Percentiles rank a stretch among this genome's conserved stretches.
These are phyloP conservation scores for Pterostichus madidus DNA, from an alignment of 2,888 invertebrate genomes.

Conservation along the genomic window DNA sequence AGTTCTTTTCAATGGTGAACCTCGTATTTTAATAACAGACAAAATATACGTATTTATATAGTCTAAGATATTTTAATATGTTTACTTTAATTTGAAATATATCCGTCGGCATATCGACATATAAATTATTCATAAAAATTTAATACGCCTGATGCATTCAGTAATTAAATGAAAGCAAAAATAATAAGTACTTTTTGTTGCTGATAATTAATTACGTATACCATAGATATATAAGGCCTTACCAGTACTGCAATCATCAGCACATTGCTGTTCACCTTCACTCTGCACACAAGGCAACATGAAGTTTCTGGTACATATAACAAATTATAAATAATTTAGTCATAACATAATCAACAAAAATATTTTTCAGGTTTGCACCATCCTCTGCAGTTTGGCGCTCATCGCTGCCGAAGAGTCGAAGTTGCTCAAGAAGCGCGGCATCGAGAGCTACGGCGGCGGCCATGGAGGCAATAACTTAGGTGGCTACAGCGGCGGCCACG, in stretches of 20 bases:
- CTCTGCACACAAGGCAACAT: constrained; percentile 32
- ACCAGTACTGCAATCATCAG: neutral
- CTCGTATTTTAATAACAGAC: too few relatives aligned
- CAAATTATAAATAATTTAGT: neutral
- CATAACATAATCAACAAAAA: neutral
- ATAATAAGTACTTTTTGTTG: neutral
- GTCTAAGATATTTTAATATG: too few relatives aligned
- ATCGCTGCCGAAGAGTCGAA: constrained; percentile 3
- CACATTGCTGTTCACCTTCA: constrained; percentile 43
- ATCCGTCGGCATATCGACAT: too few relatives aligned
- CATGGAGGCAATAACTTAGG: neutral
- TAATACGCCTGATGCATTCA: constrained; percentile 20
- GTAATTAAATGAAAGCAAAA: constrained; percentile 51
- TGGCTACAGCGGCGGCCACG: neutral
- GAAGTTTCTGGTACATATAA: constrained; percentile 38
- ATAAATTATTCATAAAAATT: neutral
- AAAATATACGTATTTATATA: too few relatives aligned
- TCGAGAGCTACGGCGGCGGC: neutral
- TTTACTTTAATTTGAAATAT: too few relatives aligned
- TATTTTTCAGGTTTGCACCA: constrained; percentile 7
- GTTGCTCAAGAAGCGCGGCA: neutral
- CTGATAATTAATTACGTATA: constrained; percentile 2
- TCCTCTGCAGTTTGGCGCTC: constrained; percentile 19
- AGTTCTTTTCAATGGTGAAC: too few relatives aligned
- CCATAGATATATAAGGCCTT: neutral